These are phyloP conservation scores for Trigoniulus corallinus DNA, from an alignment of 1,140 invertebrate species.

Conservation along the genomic window DNA sequence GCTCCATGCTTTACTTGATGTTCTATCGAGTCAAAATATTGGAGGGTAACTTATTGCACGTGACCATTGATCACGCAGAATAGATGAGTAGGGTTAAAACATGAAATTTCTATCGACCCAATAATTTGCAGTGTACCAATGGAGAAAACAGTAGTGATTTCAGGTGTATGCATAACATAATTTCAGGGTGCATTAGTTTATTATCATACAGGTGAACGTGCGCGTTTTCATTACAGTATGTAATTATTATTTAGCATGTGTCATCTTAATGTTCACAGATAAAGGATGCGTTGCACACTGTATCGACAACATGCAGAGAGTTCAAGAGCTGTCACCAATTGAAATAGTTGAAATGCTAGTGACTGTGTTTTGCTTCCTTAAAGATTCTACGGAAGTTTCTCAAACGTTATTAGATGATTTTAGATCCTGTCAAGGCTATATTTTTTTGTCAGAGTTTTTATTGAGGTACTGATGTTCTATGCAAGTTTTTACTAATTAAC, in stretches of 20 bases:
- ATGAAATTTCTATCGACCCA: no score
- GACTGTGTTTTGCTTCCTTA: conserved; percentile 92
- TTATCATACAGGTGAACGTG: no score
- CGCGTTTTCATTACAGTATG: background rate
- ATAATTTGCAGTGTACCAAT: no score
- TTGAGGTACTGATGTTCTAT: conserved; percentile 50
- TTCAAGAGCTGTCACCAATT: conserved; percentile 73
- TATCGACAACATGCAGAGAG: conserved; percentile 90
- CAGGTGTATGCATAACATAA: no score
- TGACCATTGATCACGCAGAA: no score
- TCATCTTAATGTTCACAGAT: conserved; percentile 39
- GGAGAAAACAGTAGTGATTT: no score
- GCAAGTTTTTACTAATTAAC: conserved; percentile 14
- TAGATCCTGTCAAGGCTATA: conserved; percentile 80
- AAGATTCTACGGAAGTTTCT: conserved; percentile 94
- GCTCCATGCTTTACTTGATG: no score
- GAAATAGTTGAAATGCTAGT: conserved; percentile 98
- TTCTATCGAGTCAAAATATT: no score
- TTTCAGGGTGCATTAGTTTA: no score
- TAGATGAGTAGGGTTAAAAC: no score
- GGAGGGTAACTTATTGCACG: no score
- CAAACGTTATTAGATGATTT: conserved; percentile 91
- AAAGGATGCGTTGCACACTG: conserved; percentile 89
- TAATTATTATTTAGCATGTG: conserved; percentile 7
- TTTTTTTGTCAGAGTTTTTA: conserved; percentile 84